These are phyloP conservation scores for Hippocampus comes DNA, from an alignment of 2,113 vertebrate genomes.

Conservation along the genomic window DNA sequence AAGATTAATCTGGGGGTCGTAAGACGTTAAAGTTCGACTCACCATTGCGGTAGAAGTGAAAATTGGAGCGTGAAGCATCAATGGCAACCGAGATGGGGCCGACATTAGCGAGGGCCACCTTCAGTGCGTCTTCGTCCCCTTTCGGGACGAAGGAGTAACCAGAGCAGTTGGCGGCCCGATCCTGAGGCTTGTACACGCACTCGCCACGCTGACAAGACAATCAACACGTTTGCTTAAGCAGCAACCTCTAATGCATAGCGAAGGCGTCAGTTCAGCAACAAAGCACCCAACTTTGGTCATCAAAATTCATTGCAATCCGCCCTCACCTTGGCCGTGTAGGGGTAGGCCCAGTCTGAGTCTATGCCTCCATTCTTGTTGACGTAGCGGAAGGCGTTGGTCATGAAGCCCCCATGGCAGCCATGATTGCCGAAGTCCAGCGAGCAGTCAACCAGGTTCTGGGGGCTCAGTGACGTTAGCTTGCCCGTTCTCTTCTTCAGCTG, in stretches of 20 bases:
- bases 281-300: neutral
- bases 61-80: conserved; percentile 70
- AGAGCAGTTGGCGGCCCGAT: conserved; percentile 75
- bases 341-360: conserved; percentile 56
- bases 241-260: too few species aligned
- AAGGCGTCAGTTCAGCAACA: too few species aligned
- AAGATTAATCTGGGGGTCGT: neutral
- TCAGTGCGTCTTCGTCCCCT: conserved; percentile 66
- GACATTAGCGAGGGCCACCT: conserved; percentile 66
- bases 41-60: conserved; percentile 81
- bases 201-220: conserved; percentile 59
- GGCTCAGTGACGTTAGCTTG: conserved; percentile 54
- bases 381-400: conserved; percentile 59
- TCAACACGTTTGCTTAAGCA: too few species aligned
- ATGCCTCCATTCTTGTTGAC: conserved; percentile 62
- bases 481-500: conserved; percentile 66
- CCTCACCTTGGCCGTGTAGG: conserved; percentile 46
- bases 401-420: conserved; percentile 62
- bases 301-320: neutral
- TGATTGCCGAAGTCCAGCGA: conserved; percentile 52
- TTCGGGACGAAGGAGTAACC: conserved; percentile 61
- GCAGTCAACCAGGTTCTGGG: conserved; percentile 73
- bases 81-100: conserved; percentile 82
- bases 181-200: conserved; percentile 68
- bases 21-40: neutral